Evolutionary conservation across 2,113 vertebrate genomes (phyloP), one percentile per base, ranked within the genome.

Genomic region (Vanacampus margaritifer): DNA sequence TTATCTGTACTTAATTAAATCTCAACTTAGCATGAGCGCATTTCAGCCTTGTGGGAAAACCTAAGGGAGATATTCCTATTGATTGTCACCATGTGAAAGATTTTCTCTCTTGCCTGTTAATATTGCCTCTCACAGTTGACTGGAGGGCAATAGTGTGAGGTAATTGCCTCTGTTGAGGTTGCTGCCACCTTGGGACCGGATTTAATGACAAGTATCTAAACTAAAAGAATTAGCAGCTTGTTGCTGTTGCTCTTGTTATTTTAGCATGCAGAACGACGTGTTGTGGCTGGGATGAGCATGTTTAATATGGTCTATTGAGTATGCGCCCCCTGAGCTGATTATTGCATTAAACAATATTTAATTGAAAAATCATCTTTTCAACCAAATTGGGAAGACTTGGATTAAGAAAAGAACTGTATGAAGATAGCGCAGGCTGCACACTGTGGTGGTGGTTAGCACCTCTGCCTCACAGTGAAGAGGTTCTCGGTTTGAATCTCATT

Each of bases 81-180:
- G 72, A 78, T 84, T 83, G 76, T 74, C 53, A 69, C 58, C 56
- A 53, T 65, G 71, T 48, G n/a, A 75, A 74, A 68, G 21, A 82
- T 73, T 69, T 37, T 73, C 69, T 80, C 48, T 75, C 62, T 23
- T 36, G 46, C 75, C 69, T 83, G 64, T 70, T n/a, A 63, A 62
- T 73, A 72, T 66, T 67, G 66, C 54, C 73, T 61, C 71, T 59
- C 69, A 80, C 62, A 78, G 78, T 65, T 80, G 75, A 79, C 68
- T 79, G 32, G 62, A 39, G 23, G 76, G 51, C 69, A 79, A 73
- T 59, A 8, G 28, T 45, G 9, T 41, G 1, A 68, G 64, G 68
- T 79, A 82, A 84, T 80, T 83, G 65, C 75, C 68, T 87, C 77
- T 79, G 79, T 77, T 84, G 76, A 82, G 78, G 74, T 76, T 72